phyloP scores from a whole-genome alignment of 1,140 invertebrate species.

The Alviniconcha marisindica region DNA sequence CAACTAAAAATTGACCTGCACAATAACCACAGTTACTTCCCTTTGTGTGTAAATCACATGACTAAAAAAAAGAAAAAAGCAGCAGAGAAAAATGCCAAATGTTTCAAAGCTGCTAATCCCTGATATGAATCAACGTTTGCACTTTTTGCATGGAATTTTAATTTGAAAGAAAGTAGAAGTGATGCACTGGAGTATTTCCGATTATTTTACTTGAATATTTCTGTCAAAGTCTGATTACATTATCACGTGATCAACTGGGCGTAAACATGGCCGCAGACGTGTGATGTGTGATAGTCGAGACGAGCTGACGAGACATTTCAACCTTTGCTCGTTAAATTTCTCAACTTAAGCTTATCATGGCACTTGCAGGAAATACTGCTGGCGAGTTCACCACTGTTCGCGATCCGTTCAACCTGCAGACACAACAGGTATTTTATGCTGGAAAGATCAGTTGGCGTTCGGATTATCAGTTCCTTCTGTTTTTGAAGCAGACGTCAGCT shows the following conservation, averaged over 20 bases:
- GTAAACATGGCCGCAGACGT: conserved; percentile 38
- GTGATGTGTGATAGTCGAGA: conserved; percentile 21
- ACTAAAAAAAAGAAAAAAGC: not conserved
- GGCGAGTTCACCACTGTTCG: conserved; percentile 34
- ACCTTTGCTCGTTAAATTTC: not conserved
- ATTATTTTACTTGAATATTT: too few species aligned
- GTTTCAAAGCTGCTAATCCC: not conserved
- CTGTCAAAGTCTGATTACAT: not conserved
- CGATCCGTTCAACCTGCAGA: conserved; percentile 52
- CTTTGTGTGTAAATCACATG: not conserved
- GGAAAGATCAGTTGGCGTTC: too few species aligned
- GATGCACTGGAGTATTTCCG: too few species aligned
- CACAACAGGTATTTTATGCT: conserved; percentile 48
- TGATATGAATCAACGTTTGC: not conserved
- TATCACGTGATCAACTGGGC: conserved; percentile 39
- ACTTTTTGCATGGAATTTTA: not conserved
- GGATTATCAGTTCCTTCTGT: too few species aligned
- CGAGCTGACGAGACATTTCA: too few species aligned
- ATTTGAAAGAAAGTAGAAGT: too few species aligned
- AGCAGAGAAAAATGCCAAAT: not conserved
- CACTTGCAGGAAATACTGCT: not conserved
- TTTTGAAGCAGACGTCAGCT: not conserved
- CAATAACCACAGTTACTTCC: conserved; percentile 12
- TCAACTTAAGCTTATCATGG: not conserved
- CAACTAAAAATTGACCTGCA: not conserved